Conservation (phyloP, 2,888 invertebrate genomes). For the Metallyticus violacea region DNA sequence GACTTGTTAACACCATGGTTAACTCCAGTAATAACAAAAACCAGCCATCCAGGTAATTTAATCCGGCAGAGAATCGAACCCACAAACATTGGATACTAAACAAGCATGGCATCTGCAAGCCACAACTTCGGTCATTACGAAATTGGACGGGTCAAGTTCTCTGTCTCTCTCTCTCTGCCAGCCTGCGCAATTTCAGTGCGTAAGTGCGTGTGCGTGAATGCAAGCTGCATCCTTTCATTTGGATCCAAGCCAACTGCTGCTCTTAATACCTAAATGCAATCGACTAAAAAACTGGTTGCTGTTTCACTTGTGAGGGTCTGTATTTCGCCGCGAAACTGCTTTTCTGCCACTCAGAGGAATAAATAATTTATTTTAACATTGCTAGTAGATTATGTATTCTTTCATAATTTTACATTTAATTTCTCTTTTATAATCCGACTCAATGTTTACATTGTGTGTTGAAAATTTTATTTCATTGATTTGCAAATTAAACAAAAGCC, state of each 20-base stretch:
- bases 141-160: background rate
- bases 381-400: no score
- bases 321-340: no score
- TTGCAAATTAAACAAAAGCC: no score
- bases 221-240: background rate
- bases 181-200: background rate
- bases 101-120: background rate
- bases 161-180: background rate
- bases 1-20: no score
- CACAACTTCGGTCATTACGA: background rate
- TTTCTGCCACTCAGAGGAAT: no score
- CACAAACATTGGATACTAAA: background rate
- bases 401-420: no score
- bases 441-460: no score
- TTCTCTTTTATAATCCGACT: no score
- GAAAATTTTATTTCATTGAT: no score
- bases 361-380: no score
- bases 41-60: background rate
- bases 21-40: background rate
- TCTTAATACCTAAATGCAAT: background rate
- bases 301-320: background rate
- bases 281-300: background rate
- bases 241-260: no score
- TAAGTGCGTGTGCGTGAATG: no score
- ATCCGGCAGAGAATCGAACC: background rate